Percentiles rank a stretch among this genome's conserved stretches.
Conservation (phyloP, 2,888 invertebrate genomes). For the Tetrapedia diversipes region DNA sequence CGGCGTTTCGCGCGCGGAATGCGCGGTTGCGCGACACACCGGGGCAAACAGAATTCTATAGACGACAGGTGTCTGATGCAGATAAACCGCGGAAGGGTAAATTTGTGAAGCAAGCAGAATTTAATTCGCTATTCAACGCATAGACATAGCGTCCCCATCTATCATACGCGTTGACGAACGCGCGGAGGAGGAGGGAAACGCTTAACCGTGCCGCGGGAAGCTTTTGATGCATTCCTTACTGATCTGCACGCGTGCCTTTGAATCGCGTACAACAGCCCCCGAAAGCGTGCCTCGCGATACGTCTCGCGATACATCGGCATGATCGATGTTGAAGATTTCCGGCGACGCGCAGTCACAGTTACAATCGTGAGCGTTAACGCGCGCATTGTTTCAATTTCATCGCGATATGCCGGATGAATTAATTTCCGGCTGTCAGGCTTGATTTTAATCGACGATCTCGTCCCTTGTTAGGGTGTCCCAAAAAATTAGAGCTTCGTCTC, state of each 20-base stretch:
- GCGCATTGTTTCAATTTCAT: constrained; percentile 33
- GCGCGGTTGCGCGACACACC: neutral
- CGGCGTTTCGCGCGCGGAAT: constrained; percentile 8
- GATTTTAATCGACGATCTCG: constrained; percentile 28
- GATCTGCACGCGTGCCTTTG: constrained; percentile 42
- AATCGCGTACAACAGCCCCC: constrained; percentile 8
- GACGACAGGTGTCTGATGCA: constrained; percentile 14
- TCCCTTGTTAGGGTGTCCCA: no score
- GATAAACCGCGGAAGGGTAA: constrained; percentile 35
- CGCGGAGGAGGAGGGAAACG: constrained; percentile 9
- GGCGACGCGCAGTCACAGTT: neutral
- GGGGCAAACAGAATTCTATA: constrained; percentile 8
- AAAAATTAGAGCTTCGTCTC: no score
- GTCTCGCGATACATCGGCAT: constrained; percentile 28
- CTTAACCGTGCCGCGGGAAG: constrained; percentile 10
- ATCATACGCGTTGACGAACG: constrained; percentile 25
- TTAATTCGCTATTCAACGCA: constrained; percentile 36
- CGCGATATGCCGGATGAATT: constrained; percentile 15
- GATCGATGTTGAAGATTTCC: constrained; percentile 49
- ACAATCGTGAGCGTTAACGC: neutral
- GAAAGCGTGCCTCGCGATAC: constrained; percentile 34
- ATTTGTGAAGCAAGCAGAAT: constrained; percentile 41
- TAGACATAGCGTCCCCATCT: constrained; percentile 25
- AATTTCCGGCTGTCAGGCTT: constrained; percentile 24
- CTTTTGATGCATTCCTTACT: constrained; percentile 48